Base-by-base conservation (phyloP, 2,797 vertebrate genomes). In the Rallus crepitans region DNA sequence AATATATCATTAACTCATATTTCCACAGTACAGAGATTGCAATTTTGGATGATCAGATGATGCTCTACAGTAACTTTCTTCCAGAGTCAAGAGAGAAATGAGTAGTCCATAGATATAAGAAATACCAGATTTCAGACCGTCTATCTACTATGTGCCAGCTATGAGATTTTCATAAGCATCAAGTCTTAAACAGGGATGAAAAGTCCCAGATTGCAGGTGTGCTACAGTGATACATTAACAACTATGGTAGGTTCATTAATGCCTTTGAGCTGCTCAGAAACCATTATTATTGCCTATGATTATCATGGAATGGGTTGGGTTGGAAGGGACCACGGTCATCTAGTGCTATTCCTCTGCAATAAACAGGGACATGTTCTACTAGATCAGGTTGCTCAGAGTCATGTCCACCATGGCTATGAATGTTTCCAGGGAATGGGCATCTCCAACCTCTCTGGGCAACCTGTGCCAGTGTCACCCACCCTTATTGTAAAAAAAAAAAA, bases 401-500 rank as follows among this genome's bases (percentile, higher is more conserved):
- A 21, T 1, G 0, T 9, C 15, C n/a, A 80, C 3, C 9, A 16
- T 9, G 15, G 12, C 18, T 7, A 35, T 33, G 27, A 78, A 77
- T 23, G 0, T 23, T 60, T 17, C 18, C 61, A 61, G 7, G 10
- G 6, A n/a, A 21, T 21, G 5, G 7, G 5, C 33, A 75, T 1
- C 12, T 16, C 40, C 14, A 11, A 57, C 9, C 12, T 19, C 31
- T 30, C 15, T 40, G 4, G 14, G 4, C 3, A 52, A 66, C 3
- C 27, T 33, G 12, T 24, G 3, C 16, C 19, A n/a, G 6, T 4
- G 4, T 39, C 48, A 42, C 25, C 21, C 3, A 4, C 15, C 15
- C 11, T 39, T 24, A 39, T 4, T 0, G 0, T 60, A 39, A 75
- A 86, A 45, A 48, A 35, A 35, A 35, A 35, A 23, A 42, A 75